phyloP scores from a whole-genome alignment of 2,888 invertebrate genomes.

The Lacanobia oleracea region DNA sequence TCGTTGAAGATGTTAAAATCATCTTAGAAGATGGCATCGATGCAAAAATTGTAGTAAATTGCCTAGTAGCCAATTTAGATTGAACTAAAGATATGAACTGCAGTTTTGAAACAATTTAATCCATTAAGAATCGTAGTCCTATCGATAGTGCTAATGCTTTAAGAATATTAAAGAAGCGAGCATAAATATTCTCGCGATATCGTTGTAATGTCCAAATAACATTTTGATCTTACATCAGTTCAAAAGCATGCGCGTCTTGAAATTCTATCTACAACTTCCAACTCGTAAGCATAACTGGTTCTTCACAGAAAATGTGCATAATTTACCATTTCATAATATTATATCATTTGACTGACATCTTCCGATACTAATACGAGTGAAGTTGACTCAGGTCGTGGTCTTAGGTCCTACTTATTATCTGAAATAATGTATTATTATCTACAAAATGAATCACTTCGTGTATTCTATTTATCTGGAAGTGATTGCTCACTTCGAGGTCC shows the following conservation, averaged over 20 bases:
- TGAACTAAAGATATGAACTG: background rate
- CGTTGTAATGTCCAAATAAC: slow-evolving; percentile 14
- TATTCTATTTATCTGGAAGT: slow-evolving; percentile 54
- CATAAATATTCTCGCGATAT: slow-evolving; percentile 19
- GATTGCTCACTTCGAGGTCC: slow-evolving; percentile 46
- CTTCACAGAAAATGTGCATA: slow-evolving; percentile 33
- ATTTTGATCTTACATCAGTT: slow-evolving; percentile 1
- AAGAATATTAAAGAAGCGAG: slow-evolving; percentile 32
- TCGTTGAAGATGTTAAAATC: background rate
- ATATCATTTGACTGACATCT: slow-evolving; percentile 65
- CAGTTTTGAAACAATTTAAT: slow-evolving; percentile 27
- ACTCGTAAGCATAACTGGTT: slow-evolving; percentile 38
- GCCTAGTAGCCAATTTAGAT: slow-evolving; percentile 28
- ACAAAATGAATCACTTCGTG: slow-evolving; percentile 53
- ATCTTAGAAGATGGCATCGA: background rate
- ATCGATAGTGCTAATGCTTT: slow-evolving; percentile 22
- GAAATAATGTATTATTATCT: slow-evolving; percentile 48
- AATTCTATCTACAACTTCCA: slow-evolving; percentile 35
- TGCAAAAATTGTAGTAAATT: background rate
- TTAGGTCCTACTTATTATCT: slow-evolving; percentile 53
- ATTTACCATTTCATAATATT: slow-evolving; percentile 52
- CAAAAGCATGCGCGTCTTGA: slow-evolving; percentile 9
- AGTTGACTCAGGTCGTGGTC: slow-evolving; percentile 59
- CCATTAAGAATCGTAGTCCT: slow-evolving; percentile 5
- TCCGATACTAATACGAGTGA: slow-evolving; percentile 62